Percentiles rank a stretch among this genome's conserved stretches.
These are phyloP conservation scores for Puffinus mauretanicus DNA, from an alignment of 2,113 vertebrate species.

Conservation along the genomic window DNA sequence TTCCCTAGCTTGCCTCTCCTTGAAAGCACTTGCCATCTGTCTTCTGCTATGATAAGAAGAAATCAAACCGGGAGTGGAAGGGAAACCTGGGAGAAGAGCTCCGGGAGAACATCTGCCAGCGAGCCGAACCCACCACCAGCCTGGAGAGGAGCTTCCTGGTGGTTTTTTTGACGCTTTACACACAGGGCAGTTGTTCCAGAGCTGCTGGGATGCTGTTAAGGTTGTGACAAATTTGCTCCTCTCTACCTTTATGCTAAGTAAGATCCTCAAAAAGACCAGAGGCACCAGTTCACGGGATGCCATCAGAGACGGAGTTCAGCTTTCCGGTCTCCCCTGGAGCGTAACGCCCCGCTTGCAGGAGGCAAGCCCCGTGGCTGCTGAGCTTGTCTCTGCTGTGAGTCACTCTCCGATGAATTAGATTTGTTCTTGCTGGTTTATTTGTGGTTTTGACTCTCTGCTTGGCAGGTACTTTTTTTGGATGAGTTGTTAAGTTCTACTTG, in stretches of 20 bases:
- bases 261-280: neutral
- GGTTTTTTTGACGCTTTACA: neutral
- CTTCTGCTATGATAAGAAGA: neutral
- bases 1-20: neutral
- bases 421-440: neutral
- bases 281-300: neutral
- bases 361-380: neutral
- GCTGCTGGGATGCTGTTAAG: neutral
- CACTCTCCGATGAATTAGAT: neutral
- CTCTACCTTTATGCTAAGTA: neutral
- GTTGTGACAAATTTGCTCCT: neutral
- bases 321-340: neutral
- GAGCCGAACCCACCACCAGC: neutral
- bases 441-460: neutral
- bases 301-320: rapidly evolving
- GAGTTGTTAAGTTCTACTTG: neutral
- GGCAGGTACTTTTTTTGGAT: neutral
- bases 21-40: neutral
- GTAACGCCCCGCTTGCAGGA: neutral
- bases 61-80: neutral
- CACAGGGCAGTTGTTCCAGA: neutral
- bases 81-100: neutral
- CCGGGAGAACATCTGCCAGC: neutral
- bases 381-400: neutral
- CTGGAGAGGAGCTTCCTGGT: neutral